These are phyloP conservation scores for Batillaria attramentaria DNA, from an alignment of 1,140 invertebrate genomes.

Conservation along the genomic window DNA sequence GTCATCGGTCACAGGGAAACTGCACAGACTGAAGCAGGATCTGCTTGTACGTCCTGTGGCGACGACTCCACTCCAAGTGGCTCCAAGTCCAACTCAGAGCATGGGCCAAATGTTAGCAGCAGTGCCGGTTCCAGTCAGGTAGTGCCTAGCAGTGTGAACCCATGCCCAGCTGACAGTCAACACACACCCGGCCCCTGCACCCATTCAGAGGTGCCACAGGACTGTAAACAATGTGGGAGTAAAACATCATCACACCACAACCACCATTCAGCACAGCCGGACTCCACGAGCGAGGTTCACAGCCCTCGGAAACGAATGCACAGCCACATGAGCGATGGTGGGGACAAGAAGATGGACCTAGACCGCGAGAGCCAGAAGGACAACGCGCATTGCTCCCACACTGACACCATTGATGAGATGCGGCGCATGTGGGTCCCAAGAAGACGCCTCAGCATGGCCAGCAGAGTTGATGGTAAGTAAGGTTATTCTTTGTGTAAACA, in stretches of 20 bases:
- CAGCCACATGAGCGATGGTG: not conserved
- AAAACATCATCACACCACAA: not conserved
- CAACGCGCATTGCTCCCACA: constrained; percentile 8
- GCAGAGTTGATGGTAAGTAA: not conserved
- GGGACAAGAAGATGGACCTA: not conserved
- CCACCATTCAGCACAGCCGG: not conserved
- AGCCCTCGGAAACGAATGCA: not conserved
- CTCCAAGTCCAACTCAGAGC: too few relatives aligned
- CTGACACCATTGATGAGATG: constrained; percentile 14
- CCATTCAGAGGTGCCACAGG: too few relatives aligned
- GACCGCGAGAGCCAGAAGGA: not conserved
- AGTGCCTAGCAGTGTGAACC: not conserved
- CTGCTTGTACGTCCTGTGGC: too few relatives aligned
- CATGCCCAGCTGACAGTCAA: not conserved
- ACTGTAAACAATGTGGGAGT: too few relatives aligned
- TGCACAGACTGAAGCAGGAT: too few relatives aligned
- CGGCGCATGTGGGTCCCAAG: constrained; percentile 11
- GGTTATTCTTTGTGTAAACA: not conserved
- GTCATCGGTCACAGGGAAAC: too few relatives aligned
- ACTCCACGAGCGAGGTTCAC: not conserved
- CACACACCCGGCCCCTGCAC: not conserved
- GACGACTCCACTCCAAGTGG: too few relatives aligned
- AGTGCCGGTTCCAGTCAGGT: not conserved
- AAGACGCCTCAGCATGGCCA: constrained; percentile 8
- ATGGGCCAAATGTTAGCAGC: not conserved